Evolutionary conservation across 2,113 vertebrate genomes (phyloP).

Genomic region (Syrmaticus mikado): DNA sequence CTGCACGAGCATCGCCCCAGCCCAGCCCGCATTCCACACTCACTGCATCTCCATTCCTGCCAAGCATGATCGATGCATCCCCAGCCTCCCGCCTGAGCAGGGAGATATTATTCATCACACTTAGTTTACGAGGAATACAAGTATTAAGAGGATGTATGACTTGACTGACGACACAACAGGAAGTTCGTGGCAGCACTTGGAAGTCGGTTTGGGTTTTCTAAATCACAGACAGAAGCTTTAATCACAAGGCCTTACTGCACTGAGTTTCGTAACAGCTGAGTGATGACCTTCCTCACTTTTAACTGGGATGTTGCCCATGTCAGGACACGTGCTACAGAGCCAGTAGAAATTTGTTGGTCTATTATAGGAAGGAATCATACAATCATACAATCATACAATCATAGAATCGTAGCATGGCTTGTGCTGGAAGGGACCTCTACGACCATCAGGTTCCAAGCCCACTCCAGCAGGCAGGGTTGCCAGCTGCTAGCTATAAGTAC

Average conservation of each 20-base stretch:
- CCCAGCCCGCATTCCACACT: accelerated
- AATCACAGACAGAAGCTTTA: background rate
- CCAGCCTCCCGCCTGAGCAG: background rate
- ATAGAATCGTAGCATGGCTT: too few species aligned
- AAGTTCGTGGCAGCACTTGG: background rate
- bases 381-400: too few species aligned
- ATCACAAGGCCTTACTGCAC: background rate
- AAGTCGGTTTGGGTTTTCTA: background rate
- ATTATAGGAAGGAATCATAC: background rate
- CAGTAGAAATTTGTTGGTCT: background rate
- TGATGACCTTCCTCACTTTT: background rate
- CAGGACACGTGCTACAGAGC: background rate
- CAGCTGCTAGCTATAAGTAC: too few species aligned
- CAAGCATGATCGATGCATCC: background rate
- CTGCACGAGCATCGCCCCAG: background rate
- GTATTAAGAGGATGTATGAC: background rate
- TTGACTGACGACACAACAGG: background rate
- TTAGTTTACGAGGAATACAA: background rate
- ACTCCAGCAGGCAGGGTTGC: too few species aligned
- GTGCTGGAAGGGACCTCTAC: too few species aligned
- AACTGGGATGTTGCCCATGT: background rate
- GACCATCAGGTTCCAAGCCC: too few species aligned
- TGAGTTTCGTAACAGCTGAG: background rate
- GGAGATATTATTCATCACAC: background rate
- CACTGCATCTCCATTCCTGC: background rate